phyloP scores from a whole-genome alignment of 2,888 invertebrate genomes.

The Ornithoptera alexandrae region DNA sequence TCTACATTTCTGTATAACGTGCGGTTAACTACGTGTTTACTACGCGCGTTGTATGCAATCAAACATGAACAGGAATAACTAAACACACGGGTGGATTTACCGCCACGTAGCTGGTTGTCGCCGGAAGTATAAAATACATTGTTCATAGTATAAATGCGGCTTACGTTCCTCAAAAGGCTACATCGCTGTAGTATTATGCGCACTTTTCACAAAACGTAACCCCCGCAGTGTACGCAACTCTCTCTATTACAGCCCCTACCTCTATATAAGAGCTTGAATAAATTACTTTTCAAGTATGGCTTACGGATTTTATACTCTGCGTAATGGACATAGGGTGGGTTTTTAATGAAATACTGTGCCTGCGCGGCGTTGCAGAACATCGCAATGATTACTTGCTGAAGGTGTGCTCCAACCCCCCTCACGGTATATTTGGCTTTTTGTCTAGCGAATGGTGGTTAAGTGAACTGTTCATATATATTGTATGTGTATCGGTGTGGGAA shows the following conservation, averaged over 20 bases:
- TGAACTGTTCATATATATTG: too few relatives aligned
- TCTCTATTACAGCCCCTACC: not conserved
- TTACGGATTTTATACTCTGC: conserved; percentile 5
- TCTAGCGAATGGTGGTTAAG: too few relatives aligned
- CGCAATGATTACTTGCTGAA: conserved; percentile 6
- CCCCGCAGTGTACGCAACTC: not conserved
- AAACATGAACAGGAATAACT: too few relatives aligned
- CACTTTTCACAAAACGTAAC: not conserved
- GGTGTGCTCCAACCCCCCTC: not conserved
- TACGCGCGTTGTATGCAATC: too few relatives aligned
- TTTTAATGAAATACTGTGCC: conserved; percentile 1
- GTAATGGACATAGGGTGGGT: not conserved
- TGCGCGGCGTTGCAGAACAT: conserved; percentile 8
- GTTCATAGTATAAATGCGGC: too few relatives aligned
- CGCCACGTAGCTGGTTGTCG: too few relatives aligned
- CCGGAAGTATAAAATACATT: too few relatives aligned
- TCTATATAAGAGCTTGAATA: conserved; percentile 2
- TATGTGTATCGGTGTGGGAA: too few relatives aligned
- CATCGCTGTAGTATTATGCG: not conserved
- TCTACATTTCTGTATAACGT: too few relatives aligned
- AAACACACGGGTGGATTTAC: too few relatives aligned
- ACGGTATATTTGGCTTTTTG: too few relatives aligned
- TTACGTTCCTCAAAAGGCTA: not conserved
- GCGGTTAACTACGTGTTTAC: too few relatives aligned
- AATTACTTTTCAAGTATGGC: conserved; percentile 6